Evolutionary conservation across 1,140 invertebrate species (phyloP), one percentile per base, ranked within the genome.

Genomic region (Apis mellifera): DNA sequence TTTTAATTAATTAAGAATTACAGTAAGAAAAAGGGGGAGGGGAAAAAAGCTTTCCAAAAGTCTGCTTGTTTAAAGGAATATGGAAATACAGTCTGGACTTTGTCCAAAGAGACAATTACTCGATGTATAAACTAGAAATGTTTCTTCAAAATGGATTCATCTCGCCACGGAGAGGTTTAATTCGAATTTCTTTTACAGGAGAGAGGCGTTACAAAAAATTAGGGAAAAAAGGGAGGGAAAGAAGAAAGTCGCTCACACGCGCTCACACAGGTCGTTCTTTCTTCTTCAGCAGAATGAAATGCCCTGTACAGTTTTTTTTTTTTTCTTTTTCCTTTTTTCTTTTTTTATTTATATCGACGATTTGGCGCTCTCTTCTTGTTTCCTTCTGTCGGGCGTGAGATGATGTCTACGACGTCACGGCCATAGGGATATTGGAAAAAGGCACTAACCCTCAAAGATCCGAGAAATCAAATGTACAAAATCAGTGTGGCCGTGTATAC

Each of bases 361-460:
- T 42, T 42, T 84, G 86, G 70, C 54, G 70, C 54, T 83, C 65
- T 55, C 60, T 48, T 50, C 2, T 80, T 42, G 32, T 42, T 42
- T 66, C 23, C 42, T 86, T 75, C 74, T 81, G 50, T 81, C 54
- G 59, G 59, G 75, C 55, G 59, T 60, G 60, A 79, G 50, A 83
- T 60, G 75, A 55, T 57, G 17, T 55, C 60, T n/a, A 72, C 84
- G 81, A 84, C 82, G 72, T 73, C 64, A 76, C 85, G 83, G 82
- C 82, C 69, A n/a, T n/a, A 69, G 71, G 64, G 78, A 86, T 85
- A 86, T 91, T 90, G 82, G 32, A 82, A 77, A 92, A 92, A 91
- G 91, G 91, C 90, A 92, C 91, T 91, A 90, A 90, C 78, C 87
- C 88, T 88, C 85, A 84, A 89, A 84, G 80, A 89, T 89, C 68